Conservation (phyloP, 2,113 vertebrate genomes). For the Peromyscus maniculatus region DNA sequence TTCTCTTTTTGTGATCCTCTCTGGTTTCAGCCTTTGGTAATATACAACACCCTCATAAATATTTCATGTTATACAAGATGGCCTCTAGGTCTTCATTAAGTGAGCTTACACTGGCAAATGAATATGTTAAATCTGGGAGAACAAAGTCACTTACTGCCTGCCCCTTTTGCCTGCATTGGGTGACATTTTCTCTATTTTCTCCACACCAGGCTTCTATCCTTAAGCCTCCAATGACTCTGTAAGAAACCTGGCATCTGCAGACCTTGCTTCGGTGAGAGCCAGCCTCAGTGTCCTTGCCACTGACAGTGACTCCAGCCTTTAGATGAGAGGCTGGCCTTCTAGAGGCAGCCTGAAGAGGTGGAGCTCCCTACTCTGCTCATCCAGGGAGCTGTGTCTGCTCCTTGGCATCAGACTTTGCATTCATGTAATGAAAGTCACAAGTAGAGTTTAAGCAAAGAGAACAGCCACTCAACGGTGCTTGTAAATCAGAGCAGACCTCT, state of each 20-base stretch:
- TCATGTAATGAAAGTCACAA: not conserved
- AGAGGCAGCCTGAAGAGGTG: not conserved
- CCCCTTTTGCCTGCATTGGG: not conserved
- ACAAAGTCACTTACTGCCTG: slow-evolving; percentile 32
- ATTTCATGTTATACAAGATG: slow-evolving; percentile 48
- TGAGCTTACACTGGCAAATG: slow-evolving; percentile 36
- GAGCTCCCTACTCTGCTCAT: fast-evolving
- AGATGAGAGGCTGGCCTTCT: not conserved
- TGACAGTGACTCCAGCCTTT: not conserved
- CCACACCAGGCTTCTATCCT: slow-evolving; percentile 1
- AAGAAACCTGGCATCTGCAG: not conserved
- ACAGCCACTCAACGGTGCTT: not conserved
- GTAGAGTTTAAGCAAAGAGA: not conserved
- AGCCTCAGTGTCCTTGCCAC: not conserved
- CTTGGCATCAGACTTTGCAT: not conserved
- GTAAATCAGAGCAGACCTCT: not conserved
- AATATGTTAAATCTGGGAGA: not conserved
- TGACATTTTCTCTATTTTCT: slow-evolving; percentile 46
- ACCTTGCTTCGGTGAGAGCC: not conserved
- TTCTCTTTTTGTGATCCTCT: slow-evolving; percentile 57
- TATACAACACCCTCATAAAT: slow-evolving; percentile 64
- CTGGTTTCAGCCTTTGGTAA: slow-evolving; percentile 69
- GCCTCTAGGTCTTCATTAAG: slow-evolving; percentile 68
- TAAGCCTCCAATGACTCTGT: not conserved
- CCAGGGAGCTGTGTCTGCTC: not conserved